Evolutionary conservation across 2,888 invertebrate genomes (phyloP).

Genomic region (Cheilosia variabilis): DNA sequence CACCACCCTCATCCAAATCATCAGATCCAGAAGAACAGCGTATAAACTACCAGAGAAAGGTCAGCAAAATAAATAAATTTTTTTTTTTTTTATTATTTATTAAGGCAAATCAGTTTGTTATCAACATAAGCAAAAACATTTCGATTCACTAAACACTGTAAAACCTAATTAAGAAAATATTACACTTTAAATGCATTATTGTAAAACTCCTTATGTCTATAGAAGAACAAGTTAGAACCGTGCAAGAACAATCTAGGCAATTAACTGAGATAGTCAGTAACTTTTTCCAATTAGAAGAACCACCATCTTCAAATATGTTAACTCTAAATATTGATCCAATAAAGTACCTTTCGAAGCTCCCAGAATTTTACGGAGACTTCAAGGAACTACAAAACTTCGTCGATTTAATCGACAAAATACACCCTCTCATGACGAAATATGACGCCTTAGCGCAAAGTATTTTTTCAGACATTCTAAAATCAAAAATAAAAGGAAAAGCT

Average conservation of each 20-base stretch:
- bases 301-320: constrained; percentile 5
- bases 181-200: no score
- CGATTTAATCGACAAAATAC: constrained; percentile 21
- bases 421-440: constrained; percentile 13
- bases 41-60: no score
- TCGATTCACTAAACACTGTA: not conserved
- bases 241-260: constrained; percentile 16
- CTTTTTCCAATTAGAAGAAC: not conserved
- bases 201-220: not conserved
- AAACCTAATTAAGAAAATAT: not conserved
- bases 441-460: constrained; percentile 21
- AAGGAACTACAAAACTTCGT: constrained; percentile 29
- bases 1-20: no score
- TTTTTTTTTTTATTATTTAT: no score
- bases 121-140: no score
- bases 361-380: constrained; percentile 38
- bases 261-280: constrained; percentile 1
- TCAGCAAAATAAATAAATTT: no score
- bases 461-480: constrained; percentile 38
- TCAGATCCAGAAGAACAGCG: no score
- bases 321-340: constrained; percentile 19
- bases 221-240: not conserved
- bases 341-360: constrained; percentile 30
- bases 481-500: constrained; percentile 37
- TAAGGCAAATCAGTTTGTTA: no score